Evolutionary conservation across 92 coral and sea anemone genomes (phyloP).

Genomic region (Heliopora coerulea): DNA sequence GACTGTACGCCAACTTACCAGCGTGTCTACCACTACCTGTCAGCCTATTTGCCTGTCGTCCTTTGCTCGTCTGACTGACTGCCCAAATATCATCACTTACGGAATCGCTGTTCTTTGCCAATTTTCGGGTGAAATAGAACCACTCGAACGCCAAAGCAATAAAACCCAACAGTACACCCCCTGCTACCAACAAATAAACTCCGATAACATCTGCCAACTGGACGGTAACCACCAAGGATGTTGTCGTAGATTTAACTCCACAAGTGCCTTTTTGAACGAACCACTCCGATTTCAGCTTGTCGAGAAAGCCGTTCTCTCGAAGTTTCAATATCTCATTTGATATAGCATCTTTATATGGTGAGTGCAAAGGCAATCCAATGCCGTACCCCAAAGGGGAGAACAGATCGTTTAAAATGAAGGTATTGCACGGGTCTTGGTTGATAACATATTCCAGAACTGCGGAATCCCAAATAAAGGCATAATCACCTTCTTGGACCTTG

Average conservation of each 20-base stretch:
- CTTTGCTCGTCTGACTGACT: not conserved
- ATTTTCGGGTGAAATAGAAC: constrained; percentile 2
- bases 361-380: constrained; percentile 74
- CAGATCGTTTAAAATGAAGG: constrained; percentile 63
- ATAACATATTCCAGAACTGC: constrained; percentile 67
- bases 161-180: constrained; percentile 7
- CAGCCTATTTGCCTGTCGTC: too few relatives aligned
- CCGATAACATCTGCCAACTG: constrained; percentile 13
- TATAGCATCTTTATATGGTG: constrained; percentile 70
- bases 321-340: constrained; percentile 70
- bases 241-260: not conserved
- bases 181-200: constrained; percentile 11
- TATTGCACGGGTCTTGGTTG: constrained; percentile 55
- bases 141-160: constrained; percentile 11
- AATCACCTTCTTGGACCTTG: constrained; percentile 58
- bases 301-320: constrained; percentile 67
- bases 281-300: constrained; percentile 71
- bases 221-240: not conserved
- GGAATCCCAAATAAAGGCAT: constrained; percentile 92
- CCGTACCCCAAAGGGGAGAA: constrained; percentile 83
- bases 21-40: not conserved
- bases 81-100: not conserved
- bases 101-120: not conserved
- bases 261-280: constrained; percentile 62
- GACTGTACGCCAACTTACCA: not conserved